These are phyloP conservation scores for Pachyrhynchus sulphureomaculatus DNA, from an alignment of 1,140 invertebrate species.

Conservation along the genomic window DNA sequence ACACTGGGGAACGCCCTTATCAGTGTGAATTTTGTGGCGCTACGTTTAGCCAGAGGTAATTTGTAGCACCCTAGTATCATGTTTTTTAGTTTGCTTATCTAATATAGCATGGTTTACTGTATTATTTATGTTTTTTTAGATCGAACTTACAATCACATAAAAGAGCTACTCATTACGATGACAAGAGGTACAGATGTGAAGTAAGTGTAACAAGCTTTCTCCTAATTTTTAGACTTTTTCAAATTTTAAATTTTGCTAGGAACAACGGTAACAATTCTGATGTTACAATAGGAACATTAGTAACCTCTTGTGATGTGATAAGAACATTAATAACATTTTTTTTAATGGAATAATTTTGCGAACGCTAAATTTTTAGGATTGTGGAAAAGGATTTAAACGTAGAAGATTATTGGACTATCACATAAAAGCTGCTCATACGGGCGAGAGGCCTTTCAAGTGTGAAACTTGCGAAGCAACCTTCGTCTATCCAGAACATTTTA, in stretches of 20 bases:
- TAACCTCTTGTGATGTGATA: no score
- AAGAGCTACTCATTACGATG: slow-evolving; percentile 74
- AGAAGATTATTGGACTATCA: slow-evolving; percentile 75
- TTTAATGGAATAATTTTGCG: no score
- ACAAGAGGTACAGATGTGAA: slow-evolving; percentile 70
- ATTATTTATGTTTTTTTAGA: slow-evolving; percentile 1
- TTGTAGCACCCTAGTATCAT: not conserved
- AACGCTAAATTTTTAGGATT: slow-evolving; percentile 22
- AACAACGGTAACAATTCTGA: no score
- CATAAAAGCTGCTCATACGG: slow-evolving; percentile 76
- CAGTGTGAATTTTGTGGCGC: slow-evolving; percentile 78
- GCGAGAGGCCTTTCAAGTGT: slow-evolving; percentile 76
- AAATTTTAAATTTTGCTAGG: no score
- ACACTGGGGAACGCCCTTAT: slow-evolving; percentile 80
- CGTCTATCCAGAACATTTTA: slow-evolving; percentile 81
- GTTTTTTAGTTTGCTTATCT: no score
- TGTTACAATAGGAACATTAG: no score
- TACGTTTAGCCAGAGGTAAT: slow-evolving; percentile 67
- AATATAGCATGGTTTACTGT: no score
- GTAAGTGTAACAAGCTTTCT: no score
- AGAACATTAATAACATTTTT: no score
- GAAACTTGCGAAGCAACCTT: slow-evolving; percentile 73
- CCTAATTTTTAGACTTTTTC: no score
- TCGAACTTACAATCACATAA: slow-evolving; percentile 80
- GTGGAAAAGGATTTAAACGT: slow-evolving; percentile 71